Conservation (phyloP, 2,113 vertebrate species). For the Corydoras sp. region DNA sequence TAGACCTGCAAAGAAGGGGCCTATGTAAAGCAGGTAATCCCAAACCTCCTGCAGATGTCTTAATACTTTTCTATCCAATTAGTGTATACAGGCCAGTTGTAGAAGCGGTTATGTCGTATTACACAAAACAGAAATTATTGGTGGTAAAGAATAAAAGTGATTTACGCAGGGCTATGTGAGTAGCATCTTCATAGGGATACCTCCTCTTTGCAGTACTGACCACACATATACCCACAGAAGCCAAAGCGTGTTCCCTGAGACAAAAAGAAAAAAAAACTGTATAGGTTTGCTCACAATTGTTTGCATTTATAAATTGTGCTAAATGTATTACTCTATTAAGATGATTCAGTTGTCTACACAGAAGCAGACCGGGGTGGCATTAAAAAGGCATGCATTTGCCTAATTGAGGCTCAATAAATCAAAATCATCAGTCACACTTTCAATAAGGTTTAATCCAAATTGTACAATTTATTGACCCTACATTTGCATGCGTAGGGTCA, state of each 20-base stretch:
- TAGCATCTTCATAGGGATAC: slow-evolving; percentile 89
- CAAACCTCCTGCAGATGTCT: too few relatives aligned
- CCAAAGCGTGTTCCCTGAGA: slow-evolving; percentile 85
- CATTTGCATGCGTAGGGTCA: too few relatives aligned
- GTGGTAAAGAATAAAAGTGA: slow-evolving; percentile 21
- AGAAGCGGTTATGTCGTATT: not conserved
- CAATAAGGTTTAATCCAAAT: too few relatives aligned
- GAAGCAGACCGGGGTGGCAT: not conserved
- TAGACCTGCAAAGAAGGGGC: too few relatives aligned
- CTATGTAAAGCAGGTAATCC: too few relatives aligned
- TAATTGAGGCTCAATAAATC: not conserved
- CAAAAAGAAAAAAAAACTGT: not conserved
- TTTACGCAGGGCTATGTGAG: slow-evolving; percentile 94
- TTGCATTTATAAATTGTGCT: not conserved
- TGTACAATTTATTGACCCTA: not conserved
- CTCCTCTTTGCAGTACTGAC: slow-evolving; percentile 86
- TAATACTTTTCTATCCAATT: too few relatives aligned
- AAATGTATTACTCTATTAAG: not conserved
- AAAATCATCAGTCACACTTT: not conserved
- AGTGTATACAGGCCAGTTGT: too few relatives aligned
- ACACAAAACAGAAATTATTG: not conserved
- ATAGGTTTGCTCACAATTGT: not conserved
- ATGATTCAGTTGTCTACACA: not conserved
- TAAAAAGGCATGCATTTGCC: not conserved
- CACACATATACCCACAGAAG: slow-evolving; percentile 84